Evolutionary conservation across 2,113 vertebrate species (phyloP).

Genomic region (Mus pahari): DNA sequence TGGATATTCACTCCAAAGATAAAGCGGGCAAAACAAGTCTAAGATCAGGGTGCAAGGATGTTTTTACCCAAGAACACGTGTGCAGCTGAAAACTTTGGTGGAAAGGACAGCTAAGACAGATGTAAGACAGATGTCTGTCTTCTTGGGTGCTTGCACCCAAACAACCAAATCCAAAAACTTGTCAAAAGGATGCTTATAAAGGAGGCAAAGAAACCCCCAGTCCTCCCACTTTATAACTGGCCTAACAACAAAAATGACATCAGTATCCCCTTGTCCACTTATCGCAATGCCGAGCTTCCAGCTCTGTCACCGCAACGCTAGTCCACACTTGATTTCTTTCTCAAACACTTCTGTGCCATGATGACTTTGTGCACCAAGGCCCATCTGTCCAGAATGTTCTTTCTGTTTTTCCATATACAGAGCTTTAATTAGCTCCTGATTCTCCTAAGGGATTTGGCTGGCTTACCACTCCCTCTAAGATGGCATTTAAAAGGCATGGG

Average conservation of each 20-base stretch:
- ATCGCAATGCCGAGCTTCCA: neutral
- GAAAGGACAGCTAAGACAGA: constrained; percentile 31
- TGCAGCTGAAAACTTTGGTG: neutral
- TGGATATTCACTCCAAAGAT: neutral
- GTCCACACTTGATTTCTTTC: neutral
- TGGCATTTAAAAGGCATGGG: neutral
- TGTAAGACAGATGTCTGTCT: constrained; percentile 19
- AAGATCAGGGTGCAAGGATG: neutral
- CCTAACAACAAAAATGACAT: neutral
- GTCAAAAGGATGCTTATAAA: constrained; percentile 54
- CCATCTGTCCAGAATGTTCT: constrained; percentile 29
- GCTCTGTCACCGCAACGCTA: neutral
- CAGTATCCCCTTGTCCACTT: constrained; percentile 10
- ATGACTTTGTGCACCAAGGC: neutral
- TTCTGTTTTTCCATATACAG: neutral
- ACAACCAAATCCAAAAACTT: constrained; percentile 51
- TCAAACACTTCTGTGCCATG: constrained; percentile 1
- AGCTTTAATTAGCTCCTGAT: constrained; percentile 22
- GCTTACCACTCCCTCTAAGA: neutral
- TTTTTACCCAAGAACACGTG: constrained; percentile 21
- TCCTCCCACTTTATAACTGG: neutral
- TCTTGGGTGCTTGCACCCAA: constrained; percentile 41
- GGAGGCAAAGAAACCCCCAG: constrained; percentile 47
- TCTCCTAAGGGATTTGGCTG: neutral
- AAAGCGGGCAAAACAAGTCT: constrained; percentile 56